phyloP scores from a whole-genome alignment of 2,797 vertebrate species.

The Carcharodon carcharias region DNA sequence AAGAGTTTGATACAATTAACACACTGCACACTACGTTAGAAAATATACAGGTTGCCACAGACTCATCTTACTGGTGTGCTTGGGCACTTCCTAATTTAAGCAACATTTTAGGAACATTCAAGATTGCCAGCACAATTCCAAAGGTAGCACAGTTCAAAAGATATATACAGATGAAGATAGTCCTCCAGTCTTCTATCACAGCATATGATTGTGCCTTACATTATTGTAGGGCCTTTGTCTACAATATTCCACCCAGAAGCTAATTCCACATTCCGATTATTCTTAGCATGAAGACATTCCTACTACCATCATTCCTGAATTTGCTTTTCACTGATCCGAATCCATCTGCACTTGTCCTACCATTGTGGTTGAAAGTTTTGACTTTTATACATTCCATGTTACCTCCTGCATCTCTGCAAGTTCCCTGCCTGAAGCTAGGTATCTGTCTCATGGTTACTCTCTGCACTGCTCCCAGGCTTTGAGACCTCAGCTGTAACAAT shows the following conservation, averaged over 20 bases:
- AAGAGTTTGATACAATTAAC: slow-evolving; percentile 38
- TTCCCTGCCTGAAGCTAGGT: background rate
- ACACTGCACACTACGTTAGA: background rate
- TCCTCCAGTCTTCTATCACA: background rate
- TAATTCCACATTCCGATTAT: background rate
- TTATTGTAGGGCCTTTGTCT: background rate
- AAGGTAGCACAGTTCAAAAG: background rate
- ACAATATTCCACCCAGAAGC: background rate
- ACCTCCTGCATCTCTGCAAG: background rate
- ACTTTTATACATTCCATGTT: background rate
- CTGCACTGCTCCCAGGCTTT: background rate
- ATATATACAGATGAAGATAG: background rate
- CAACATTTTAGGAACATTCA: background rate
- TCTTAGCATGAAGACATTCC: background rate
- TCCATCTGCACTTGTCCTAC: background rate
- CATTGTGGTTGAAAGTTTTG: background rate
- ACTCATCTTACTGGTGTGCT: background rate
- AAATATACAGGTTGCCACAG: background rate
- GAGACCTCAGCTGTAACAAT: background rate
- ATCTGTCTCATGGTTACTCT: background rate
- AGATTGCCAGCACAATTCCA: background rate
- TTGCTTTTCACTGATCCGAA: background rate
- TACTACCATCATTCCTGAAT: background rate
- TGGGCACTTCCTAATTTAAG: background rate
- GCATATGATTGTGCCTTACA: background rate